Conservation (phyloP, 2,888 invertebrate species). For the Onchidella celtica region DNA sequence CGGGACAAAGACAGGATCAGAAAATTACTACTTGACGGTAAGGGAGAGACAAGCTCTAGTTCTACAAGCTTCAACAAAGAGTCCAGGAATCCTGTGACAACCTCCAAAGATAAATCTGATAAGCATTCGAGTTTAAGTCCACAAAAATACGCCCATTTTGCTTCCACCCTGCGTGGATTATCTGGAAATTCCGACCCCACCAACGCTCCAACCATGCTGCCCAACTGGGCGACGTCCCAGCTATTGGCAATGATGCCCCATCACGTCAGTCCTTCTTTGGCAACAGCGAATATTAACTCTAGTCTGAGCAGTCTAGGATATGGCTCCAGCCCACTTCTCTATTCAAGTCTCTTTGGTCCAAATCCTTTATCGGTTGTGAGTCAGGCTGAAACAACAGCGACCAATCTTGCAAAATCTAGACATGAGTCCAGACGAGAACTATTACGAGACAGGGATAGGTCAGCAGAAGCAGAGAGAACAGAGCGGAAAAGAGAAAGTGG, state of each 20-base stretch:
- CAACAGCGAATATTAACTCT: slow-evolving; percentile 4
- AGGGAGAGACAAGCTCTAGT: background rate
- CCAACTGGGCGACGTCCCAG: slow-evolving; percentile 37
- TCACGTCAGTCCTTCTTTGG: background rate
- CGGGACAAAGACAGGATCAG: background rate
- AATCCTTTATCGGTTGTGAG: background rate
- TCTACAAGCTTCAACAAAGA: background rate
- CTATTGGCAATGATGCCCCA: slow-evolving; percentile 40
- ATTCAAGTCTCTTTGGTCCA: slow-evolving; percentile 49
- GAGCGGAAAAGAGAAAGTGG: slow-evolving; percentile 10
- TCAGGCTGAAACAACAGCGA: background rate
- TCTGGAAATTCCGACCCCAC: background rate
- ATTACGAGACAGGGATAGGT: slow-evolving; percentile 43
- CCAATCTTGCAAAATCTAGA: slow-evolving; percentile 6
- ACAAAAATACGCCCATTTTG: background rate
- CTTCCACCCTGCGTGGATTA: background rate
- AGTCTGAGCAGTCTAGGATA: slow-evolving; percentile 20
- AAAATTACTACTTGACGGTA: background rate
- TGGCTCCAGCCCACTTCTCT: slow-evolving; percentile 48
- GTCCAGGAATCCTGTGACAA: background rate
- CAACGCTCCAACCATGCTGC: background rate
- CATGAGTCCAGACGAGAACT: slow-evolving; percentile 34
- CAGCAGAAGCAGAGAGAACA: slow-evolving; percentile 32
- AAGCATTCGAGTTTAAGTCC: background rate
- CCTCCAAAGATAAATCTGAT: slow-evolving; percentile 4